These are phyloP conservation scores for Rhynchopsitta pachyrhyncha DNA, from an alignment of 2,113 vertebrate genomes.

Conservation along the genomic window DNA sequence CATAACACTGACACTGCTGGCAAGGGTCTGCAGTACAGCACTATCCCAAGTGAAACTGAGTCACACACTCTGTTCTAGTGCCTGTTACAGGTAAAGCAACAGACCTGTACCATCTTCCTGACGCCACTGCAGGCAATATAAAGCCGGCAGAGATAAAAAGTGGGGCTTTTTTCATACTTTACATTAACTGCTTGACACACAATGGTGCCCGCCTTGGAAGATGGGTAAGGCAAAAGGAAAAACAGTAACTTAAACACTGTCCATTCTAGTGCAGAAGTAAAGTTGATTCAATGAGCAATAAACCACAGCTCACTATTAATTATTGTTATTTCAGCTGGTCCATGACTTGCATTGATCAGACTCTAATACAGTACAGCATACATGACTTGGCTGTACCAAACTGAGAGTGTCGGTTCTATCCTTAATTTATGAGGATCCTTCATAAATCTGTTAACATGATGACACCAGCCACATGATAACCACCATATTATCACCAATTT, in stretches of 20 bases:
- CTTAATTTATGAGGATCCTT: background rate
- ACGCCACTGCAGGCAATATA: background rate
- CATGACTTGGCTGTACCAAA: background rate
- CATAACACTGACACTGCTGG: background rate
- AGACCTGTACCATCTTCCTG: background rate
- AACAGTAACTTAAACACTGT: background rate
- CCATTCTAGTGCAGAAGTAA: background rate
- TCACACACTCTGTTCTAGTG: accelerated
- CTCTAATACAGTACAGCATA: accelerated
- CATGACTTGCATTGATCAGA: background rate
- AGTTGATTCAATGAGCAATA: background rate
- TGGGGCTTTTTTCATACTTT: background rate
- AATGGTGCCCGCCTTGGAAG: background rate
- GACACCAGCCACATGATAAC: accelerated
- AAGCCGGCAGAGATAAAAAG: background rate
- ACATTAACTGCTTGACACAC: background rate
- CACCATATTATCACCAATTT: background rate
- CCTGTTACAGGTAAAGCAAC: background rate
- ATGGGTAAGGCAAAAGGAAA: background rate
- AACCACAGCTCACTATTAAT: background rate
- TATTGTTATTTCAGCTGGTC: background rate
- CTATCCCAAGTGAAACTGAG: background rate
- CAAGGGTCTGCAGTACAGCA: background rate
- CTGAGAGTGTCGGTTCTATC: background rate
- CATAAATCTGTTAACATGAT: background rate